Evolutionary conservation across 1,140 invertebrate genomes (phyloP), one percentile per base, ranked within the genome.

Genomic region (Ditylenchus dipsaci): DNA sequence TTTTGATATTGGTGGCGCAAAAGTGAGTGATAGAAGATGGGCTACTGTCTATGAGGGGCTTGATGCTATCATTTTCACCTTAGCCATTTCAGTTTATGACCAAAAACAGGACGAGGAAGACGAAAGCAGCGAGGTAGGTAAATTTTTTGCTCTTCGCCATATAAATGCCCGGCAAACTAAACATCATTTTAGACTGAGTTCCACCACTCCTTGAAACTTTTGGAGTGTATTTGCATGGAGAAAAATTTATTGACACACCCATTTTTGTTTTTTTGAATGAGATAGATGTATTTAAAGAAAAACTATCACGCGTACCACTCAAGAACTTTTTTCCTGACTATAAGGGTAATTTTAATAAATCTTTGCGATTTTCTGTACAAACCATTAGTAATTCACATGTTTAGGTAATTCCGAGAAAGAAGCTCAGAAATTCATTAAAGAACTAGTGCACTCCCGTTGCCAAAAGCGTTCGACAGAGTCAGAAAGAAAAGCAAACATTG

Each of bases 1-100:
- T 19, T 38, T 65, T 38, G 61, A 56, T 56, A 56, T 65, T 65
- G 63, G 61, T n/a, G 63, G 42, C 63, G 43, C 59, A 61, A 61
- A 61, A 61, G 29, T 61, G 19, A 13, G 19, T 27, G 59, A 61
- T 30, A 30, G 59, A 30, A 21, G 38, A 61, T 61, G 29, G 19
- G 27, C 19, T 5, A 30, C n/a, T 61, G 29, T 61, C 5, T 61
- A 33, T 21, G 29, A 61, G 29, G 59, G 59, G 13, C 29, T 61
- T n/a, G 59, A 61, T 30, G 59, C 59, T 61, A 61, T 61, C 26
- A 33, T 61, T 27, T 61, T 61, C 26, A 61, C 59, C n/a, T 61
- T 61, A 43, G 59, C 59, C 3, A 61, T 61, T 26, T 61, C 59
- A 5, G 19, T 21, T 43, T 61, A 61, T 30, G 59, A 61, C 26